phyloP scores from a whole-genome alignment of 1,140 invertebrate species.

The Scaptodrosophila lebanonensis region DNA sequence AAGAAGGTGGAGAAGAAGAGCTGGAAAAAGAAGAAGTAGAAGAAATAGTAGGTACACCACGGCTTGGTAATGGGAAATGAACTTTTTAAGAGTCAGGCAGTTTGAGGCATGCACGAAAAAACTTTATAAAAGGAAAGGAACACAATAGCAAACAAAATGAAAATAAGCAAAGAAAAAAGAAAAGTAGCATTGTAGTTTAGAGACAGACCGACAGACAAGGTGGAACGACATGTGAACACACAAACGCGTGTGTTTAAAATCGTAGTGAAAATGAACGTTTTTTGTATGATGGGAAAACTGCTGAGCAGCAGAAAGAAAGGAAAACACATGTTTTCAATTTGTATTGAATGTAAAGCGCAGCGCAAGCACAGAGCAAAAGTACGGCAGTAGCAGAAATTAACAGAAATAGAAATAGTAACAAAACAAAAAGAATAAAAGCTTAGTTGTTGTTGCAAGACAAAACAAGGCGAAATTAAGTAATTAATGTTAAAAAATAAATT shows the following conservation, averaged over 20 bases:
- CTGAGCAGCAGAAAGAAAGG: slow-evolving; percentile 13
- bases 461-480: too few species aligned
- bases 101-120: slow-evolving; percentile 44
- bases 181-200: slow-evolving; percentile 53
- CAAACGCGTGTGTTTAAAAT: slow-evolving; percentile 39
- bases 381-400: slow-evolving; percentile 18
- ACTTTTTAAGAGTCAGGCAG: slow-evolving; percentile 22
- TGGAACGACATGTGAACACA: too few species aligned
- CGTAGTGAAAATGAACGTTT: slow-evolving; percentile 30
- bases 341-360: too few species aligned
- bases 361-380: background rate
- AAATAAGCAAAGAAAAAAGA: slow-evolving; percentile 29
- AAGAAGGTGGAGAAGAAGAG: slow-evolving; percentile 15
- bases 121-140: slow-evolving; percentile 49
- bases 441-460: too few species aligned
- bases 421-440: slow-evolving; percentile 7
- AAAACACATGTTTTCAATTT: too few species aligned
- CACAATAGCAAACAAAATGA: background rate
- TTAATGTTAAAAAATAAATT: too few species aligned
- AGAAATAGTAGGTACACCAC: background rate
- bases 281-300: slow-evolving; percentile 23
- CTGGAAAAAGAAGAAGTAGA: slow-evolving; percentile 20
- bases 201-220: too few species aligned
- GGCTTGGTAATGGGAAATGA: slow-evolving; percentile 5
- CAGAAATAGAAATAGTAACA: slow-evolving; percentile 11